A percentile compares a stretch with the other conserved stretches of the same genome.
Evolutionary conservation across 1,140 invertebrate genomes (phyloP).

Genomic region (Pseudomyrmex cubaensis): DNA sequence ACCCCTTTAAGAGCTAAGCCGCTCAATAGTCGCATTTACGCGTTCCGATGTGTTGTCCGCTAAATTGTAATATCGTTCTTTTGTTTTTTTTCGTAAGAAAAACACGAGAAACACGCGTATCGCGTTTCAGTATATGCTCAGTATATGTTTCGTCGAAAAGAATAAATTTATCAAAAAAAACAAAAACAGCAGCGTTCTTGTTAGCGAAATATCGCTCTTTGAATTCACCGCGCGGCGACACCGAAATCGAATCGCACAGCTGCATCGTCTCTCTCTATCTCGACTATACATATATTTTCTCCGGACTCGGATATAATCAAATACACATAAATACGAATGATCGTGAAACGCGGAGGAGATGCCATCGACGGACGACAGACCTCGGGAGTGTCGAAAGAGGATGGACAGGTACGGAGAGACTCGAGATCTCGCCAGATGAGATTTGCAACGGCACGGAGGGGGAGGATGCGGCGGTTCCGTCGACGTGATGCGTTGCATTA

Average conservation of each 20-base stretch:
- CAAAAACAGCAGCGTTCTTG: neutral
- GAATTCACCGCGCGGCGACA: constrained; percentile 23
- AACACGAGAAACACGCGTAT: constrained; percentile 7
- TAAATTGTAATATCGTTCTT: constrained; percentile 35
- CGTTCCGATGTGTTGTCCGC: constrained; percentile 3
- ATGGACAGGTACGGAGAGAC: constrained; percentile 38
- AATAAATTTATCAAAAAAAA: too few species aligned
- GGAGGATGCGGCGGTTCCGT: constrained; percentile 70
- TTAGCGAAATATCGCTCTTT: constrained; percentile 12
- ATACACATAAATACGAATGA: constrained; percentile 51
- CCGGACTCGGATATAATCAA: constrained; percentile 26
- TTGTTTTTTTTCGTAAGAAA: neutral
- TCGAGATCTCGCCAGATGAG: constrained; percentile 76
- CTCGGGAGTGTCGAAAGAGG: constrained; percentile 1
- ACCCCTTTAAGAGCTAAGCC: constrained; percentile 42
- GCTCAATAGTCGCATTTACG: constrained; percentile 6
- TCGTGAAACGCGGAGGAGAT: neutral
- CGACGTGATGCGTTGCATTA: constrained; percentile 83
- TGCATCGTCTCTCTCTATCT: constrained; percentile 3
- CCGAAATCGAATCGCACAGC: constrained; percentile 39
- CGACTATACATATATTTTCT: constrained; percentile 21
- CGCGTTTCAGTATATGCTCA: too few species aligned
- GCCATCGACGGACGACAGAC: neutral
- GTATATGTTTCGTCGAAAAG: too few species aligned
- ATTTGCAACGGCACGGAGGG: constrained; percentile 71